phyloP scores from a whole-genome alignment of 2,113 vertebrate species.

The Microtus pennsylvanicus region DNA sequence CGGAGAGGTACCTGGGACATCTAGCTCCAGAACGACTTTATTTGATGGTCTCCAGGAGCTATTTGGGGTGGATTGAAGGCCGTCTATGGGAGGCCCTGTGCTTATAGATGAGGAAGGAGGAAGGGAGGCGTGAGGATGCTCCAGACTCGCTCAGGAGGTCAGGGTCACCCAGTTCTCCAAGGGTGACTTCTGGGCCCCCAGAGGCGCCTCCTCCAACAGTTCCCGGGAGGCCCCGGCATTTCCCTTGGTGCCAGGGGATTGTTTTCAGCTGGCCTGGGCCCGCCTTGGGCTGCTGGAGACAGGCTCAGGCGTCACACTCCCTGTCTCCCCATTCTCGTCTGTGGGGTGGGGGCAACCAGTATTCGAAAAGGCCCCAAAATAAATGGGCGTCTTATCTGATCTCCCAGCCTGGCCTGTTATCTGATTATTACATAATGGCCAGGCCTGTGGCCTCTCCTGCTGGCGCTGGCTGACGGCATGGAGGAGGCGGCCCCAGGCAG shows the following conservation, averaged over 20 bases:
- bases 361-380: slow-evolving; percentile 86
- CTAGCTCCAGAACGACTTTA: background rate
- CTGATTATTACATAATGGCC: slow-evolving; percentile 89
- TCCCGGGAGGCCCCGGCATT: slow-evolving; percentile 65
- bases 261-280: slow-evolving; percentile 76
- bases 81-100: background rate
- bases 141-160: background rate
- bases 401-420: slow-evolving; percentile 85
- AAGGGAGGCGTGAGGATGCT: background rate
- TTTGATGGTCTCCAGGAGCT: background rate
- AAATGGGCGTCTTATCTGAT: slow-evolving; percentile 89
- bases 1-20: background rate
- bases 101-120: background rate
- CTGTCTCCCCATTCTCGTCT: slow-evolving; percentile 74
- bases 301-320: slow-evolving; percentile 45
- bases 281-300: slow-evolving; percentile 52
- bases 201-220: slow-evolving; percentile 34
- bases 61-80: background rate
- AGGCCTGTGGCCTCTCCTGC: slow-evolving; percentile 80
- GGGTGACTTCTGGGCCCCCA: background rate
- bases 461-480: slow-evolving; percentile 69
- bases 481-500: slow-evolving; percentile 76
- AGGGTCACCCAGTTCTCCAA: slow-evolving; percentile 47
- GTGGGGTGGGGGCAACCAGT: slow-evolving; percentile 63
- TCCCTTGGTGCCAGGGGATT: slow-evolving; percentile 80